These are phyloP conservation scores for Capra hircus DNA, from an alignment of 2,113 vertebrate genomes.

Conservation along the genomic window DNA sequence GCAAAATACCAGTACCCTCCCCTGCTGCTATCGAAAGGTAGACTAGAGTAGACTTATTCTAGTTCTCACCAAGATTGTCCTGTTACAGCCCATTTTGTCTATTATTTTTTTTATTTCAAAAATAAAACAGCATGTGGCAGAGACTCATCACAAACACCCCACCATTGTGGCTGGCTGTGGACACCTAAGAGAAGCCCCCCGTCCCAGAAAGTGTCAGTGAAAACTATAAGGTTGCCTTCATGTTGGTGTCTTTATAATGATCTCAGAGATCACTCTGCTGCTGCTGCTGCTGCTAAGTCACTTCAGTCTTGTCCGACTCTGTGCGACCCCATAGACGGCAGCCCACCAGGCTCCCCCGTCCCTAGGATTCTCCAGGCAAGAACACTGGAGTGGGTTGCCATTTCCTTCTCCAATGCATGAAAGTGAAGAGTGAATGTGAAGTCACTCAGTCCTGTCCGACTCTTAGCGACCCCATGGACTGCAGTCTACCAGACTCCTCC, in stretches of 20 bases:
- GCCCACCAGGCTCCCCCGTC: too few species aligned
- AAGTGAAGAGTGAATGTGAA: too few species aligned
- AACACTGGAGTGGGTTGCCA: too few species aligned
- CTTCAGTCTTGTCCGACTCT: too few species aligned
- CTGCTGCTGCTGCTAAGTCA: too few species aligned
- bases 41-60: neutral
- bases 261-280: neutral
- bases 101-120: neutral
- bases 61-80: neutral
- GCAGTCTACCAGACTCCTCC: too few species aligned
- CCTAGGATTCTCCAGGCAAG: too few species aligned
- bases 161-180: neutral
- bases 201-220: neutral
- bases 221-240: neutral
- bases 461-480: too few species aligned
- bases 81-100: neutral
- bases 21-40: neutral
- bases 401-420: too few species aligned
- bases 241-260: neutral
- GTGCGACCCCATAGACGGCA: rapidly evolving
- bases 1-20: neutral
- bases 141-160: neutral
- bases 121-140: neutral
- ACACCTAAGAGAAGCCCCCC: neutral
- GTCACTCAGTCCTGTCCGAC: too few species aligned